Evolutionary conservation across 2,888 invertebrate genomes (phyloP).

Genomic region (Cinara cedri): DNA sequence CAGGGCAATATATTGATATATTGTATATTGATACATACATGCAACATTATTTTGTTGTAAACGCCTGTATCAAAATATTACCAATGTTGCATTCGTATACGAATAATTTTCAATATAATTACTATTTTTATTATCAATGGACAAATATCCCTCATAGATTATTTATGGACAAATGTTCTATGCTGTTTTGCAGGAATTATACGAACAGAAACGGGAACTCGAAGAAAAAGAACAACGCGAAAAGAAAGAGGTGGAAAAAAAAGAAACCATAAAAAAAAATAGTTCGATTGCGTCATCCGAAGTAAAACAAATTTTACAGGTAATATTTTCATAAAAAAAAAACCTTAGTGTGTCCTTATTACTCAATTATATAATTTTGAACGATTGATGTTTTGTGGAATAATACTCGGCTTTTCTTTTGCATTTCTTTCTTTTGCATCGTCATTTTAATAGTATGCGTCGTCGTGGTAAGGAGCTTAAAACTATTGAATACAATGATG

Average conservation of each 20-base stretch:
- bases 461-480: neutral
- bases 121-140: neutral
- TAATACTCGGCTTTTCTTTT: too few species aligned
- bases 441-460: neutral
- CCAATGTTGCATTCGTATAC: neutral
- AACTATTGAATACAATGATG: neutral
- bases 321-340: slow-evolving; percentile 62
- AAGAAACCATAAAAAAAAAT: slow-evolving; percentile 88
- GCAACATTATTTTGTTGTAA: neutral
- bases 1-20: too few species aligned
- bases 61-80: neutral
- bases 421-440: neutral
- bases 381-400: neutral
- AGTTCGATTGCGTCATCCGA: slow-evolving; percentile 95
- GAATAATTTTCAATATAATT: neutral
- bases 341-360: too few species aligned
- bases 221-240: slow-evolving; percentile 78
- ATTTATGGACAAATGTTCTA: slow-evolving; percentile 28
- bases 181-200: slow-evolving; percentile 66
- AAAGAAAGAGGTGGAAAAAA: slow-evolving; percentile 78
- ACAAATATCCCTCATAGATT: neutral
- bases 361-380: neutral
- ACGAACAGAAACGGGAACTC: slow-evolving; percentile 85
- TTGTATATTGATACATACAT: too few species aligned
- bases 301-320: slow-evolving; percentile 94